Evolutionary conservation across 53 echinoderm and acorn worm species (phyloP), one percentile per base, ranked within the genome.

Genomic region (Mesocentrotus franciscanus): DNA sequence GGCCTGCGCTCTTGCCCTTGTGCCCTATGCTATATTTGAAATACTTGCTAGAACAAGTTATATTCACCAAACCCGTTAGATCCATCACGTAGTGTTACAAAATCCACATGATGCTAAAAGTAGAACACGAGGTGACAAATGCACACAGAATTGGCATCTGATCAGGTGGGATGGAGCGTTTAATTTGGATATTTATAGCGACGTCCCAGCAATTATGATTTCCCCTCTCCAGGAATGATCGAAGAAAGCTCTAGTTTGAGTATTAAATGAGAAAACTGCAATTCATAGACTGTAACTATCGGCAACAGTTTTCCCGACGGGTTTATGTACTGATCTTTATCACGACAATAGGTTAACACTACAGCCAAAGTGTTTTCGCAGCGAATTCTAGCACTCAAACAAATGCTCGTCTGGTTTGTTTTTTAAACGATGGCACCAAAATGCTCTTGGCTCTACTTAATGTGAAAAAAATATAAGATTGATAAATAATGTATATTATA

Each of bases 141-240:
- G 87, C 56, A 87, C 58, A 27, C n/a, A 87, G 15, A 87, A 87
- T 87, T 87, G 87, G 87, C 87, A 87, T n/a, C 56, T n/a, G 87
- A n/a, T 87, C 87, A 87, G 87, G 87, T 87, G 58, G 87, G 87
- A 58, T 27, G 58, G 87, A 16, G 87, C 26, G 29, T 87, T 58
- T 87, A 87, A 87, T 87, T 87, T 87, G 56, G n/a, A 27, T 87
- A 87, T 87, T 87, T 87, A 57, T 87, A 87, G 87, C 87, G 87
- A 57, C 87, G 58, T 22, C 87, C 87, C 87, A 59, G 87, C 87
- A 87, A 87, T 87, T 87, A 87, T 87, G 87, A 87, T 87, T 87
- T 87, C 87, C 87, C n/a, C 87, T 87, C 58, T 9, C 58, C 59
- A 29, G 87, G 58, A 57, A 87, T 87, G 87, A 58, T n/a, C 87